A percentile compares a stretch with the other conserved stretches of the same genome.
Conservation (phyloP, 2,113 vertebrate genomes). For the Gymnocephalus cernua region DNA sequence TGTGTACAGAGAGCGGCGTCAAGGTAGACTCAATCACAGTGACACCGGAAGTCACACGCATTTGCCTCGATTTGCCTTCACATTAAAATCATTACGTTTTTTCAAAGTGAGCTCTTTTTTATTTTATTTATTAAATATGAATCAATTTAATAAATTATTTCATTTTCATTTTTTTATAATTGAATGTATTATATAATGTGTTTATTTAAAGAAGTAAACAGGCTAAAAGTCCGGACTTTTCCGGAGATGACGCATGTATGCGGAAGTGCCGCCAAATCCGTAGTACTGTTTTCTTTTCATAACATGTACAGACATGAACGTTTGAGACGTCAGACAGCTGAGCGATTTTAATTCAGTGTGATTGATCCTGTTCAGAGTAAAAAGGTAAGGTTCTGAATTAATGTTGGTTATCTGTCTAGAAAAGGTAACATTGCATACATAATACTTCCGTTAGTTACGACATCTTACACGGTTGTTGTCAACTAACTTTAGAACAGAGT, state of each 20-base stretch:
- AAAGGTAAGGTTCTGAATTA: not conserved
- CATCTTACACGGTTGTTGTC: not conserved
- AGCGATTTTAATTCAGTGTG: not conserved
- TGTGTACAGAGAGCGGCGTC: conserved; percentile 53
- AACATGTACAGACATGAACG: conserved; percentile 6
- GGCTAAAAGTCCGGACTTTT: not conserved
- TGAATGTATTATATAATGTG: too few relatives aligned
- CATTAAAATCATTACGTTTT: conserved; percentile 11
- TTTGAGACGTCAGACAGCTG: not conserved
- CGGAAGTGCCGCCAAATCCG: conserved; percentile 68
- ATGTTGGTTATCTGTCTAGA: not conserved
- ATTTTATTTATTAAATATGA: not conserved
- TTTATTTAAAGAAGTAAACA: not conserved
- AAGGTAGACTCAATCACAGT: not conserved
- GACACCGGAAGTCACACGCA: conserved; percentile 11
- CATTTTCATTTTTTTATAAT: too few relatives aligned
- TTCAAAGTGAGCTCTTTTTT: not conserved
- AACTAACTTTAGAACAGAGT: not conserved
- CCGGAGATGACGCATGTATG: conserved; percentile 6
- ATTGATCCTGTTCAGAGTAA: not conserved
- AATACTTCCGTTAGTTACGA: not conserved
- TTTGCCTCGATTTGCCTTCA: not conserved
- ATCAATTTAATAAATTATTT: too few relatives aligned
- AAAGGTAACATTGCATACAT: not conserved
- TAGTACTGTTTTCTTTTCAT: conserved; percentile 41